Base-by-base conservation (phyloP, 2,797 vertebrate species). In the Lacerta agilis region DNA sequence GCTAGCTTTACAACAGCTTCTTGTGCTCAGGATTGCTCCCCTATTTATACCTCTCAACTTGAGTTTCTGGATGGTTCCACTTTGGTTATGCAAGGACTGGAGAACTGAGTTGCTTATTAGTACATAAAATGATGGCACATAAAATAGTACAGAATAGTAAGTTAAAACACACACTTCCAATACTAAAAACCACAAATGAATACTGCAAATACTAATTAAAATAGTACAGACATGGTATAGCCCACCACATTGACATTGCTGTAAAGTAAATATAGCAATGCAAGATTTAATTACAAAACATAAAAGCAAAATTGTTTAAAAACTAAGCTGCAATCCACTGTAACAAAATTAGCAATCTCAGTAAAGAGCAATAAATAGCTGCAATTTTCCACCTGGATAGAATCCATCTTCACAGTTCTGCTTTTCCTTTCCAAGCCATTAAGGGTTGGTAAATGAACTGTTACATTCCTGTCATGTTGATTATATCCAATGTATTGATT, bases 301-400 rank as follows among this genome's bases (percentile, higher is more conserved):
- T 93, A 90, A 94, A 55, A 55, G 49, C 49, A 55, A 55, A 94
- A 93, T 83, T 92, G 87, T 90, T 92, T 91, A 93, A 91, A 93
- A 94, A 92, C 1, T 0, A 87, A 92, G n/a, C 9, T 76, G 91
- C 79, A 76, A 89, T 92, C 89, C 88, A 93, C 90, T 94, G 94
- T 92, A 94, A 95, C 83, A 92, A 90, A 94, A 95, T 95, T 94
- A 94, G 88, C 90, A 93, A 90, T 95, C 93, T 38, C 86, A 91
- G 93, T 92, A 92, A 94, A 93, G n/a, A 95, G 20, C 23, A 64
- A 64, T 23, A 64, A 92, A 94, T 91, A 93, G 93, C 92, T 89
- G 86, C 71, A 93, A 86, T 92, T 90, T 80, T 86, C 69, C 88
- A 78, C 71, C 93, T 92, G 93, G 90, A 91, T 90, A 80, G 38